Evolutionary conservation across 1,140 invertebrate genomes (phyloP).

Genomic region (Caenorhabditis elegans): DNA sequence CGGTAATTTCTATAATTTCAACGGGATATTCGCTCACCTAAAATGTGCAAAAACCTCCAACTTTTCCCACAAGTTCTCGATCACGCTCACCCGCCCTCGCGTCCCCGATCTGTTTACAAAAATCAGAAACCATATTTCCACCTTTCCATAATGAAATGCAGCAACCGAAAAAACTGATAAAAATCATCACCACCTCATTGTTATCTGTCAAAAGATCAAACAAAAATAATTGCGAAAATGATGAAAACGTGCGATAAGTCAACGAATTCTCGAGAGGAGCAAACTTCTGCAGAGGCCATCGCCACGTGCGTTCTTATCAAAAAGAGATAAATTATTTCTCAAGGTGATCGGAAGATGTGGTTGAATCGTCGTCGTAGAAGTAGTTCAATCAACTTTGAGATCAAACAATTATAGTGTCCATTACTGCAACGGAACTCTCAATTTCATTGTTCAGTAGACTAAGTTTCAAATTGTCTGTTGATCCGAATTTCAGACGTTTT

Average conservation of each 20-base stretch:
- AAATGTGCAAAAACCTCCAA: no score
- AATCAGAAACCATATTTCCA: neutral
- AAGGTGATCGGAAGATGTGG: slow-evolving; percentile 6
- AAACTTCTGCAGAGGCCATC: neutral
- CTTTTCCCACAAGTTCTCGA: no score
- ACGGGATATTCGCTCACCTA: no score
- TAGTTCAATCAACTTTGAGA: slow-evolving; percentile 13
- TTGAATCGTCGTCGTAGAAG: neutral
- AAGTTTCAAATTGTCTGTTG: neutral
- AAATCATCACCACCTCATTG: neutral
- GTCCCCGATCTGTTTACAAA: no score
- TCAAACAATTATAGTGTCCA: neutral
- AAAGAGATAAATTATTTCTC: slow-evolving; percentile 27
- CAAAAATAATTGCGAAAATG: neutral
- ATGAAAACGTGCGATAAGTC: neutral
- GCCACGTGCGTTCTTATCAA: slow-evolving; percentile 25
- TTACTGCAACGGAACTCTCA: no score
- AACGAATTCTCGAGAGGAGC: neutral
- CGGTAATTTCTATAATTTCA: no score
- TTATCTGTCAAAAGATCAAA: slow-evolving; percentile 19
- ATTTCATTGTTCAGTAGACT: neutral
- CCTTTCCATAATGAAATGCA: neutral
- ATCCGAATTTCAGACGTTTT: neutral
- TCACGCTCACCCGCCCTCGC: no score
- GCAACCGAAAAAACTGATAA: neutral